phyloP scores from a whole-genome alignment of 1,140 invertebrate genomes.

The Aphaenogaster ashmeadi region DNA sequence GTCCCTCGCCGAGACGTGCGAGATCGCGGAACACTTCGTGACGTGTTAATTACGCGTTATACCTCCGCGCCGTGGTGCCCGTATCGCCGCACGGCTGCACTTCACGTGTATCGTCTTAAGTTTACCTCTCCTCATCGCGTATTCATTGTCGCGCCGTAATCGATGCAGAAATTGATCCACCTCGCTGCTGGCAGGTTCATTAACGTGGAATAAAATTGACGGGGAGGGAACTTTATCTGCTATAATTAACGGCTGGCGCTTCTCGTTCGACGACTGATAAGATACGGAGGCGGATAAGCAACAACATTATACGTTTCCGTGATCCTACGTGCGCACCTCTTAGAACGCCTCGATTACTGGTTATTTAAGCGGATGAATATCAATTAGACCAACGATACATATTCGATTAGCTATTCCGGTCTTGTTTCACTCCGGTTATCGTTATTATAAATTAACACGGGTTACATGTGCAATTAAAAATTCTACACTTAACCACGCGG shows the following conservation, averaged over 20 bases:
- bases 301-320: background rate
- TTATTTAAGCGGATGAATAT: slow-evolving; percentile 24
- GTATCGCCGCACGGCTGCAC: background rate
- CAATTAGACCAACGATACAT: slow-evolving; percentile 26
- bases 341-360: background rate
- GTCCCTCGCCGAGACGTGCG: slow-evolving; percentile 51
- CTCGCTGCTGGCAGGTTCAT: slow-evolving; percentile 54
- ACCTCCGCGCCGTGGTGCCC: slow-evolving; percentile 9
- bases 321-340: background rate
- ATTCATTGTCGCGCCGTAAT: slow-evolving; percentile 55
- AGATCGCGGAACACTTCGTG: slow-evolving; percentile 69
- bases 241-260: slow-evolving; percentile 38
- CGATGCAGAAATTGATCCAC: slow-evolving; percentile 59
- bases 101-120: slow-evolving; percentile 53
- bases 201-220: slow-evolving; percentile 54
- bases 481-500: slow-evolving; percentile 6
- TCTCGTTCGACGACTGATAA: slow-evolving; percentile 14
- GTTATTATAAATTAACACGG: slow-evolving; percentile 29
- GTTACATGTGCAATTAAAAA: background rate
- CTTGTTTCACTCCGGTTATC: slow-evolving; percentile 4
- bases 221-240: slow-evolving; percentile 42
- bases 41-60: slow-evolving; percentile 77
- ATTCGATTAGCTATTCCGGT: slow-evolving; percentile 30
- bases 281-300: slow-evolving; percentile 18
- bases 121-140: slow-evolving; percentile 61